phyloP scores from a whole-genome alignment of 2,113 vertebrate genomes.

The Tachuris rubrigastra region DNA sequence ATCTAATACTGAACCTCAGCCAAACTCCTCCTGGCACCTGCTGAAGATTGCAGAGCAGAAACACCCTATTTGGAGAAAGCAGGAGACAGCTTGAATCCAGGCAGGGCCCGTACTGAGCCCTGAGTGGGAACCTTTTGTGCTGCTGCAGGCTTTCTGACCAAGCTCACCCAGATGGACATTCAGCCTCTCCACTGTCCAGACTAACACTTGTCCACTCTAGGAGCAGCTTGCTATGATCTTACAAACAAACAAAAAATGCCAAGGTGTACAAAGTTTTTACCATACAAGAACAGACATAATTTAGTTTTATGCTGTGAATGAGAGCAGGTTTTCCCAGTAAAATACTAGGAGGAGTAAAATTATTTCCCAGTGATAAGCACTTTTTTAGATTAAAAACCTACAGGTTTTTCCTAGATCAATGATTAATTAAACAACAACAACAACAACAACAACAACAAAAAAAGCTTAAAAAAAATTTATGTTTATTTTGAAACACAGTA shows the following conservation, averaged over 20 bases:
- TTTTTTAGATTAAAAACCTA: neutral
- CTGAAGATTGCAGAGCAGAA: neutral
- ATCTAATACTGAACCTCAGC: neutral
- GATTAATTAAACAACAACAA: neutral
- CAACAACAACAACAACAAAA: neutral
- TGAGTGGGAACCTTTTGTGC: neutral
- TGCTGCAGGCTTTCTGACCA: neutral
- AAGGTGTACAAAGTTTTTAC: neutral
- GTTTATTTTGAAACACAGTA: neutral
- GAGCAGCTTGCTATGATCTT: neutral
- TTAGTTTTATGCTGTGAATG: neutral
- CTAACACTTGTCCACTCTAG: neutral
- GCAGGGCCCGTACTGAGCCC: neutral
- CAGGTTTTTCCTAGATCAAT: neutral
- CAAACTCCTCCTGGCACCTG: neutral
- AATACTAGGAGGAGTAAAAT: neutral
- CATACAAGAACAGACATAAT: neutral
- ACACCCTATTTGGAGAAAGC: neutral
- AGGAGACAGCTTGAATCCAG: neutral
- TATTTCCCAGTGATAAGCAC: neutral
- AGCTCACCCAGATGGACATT: fast-evolving
- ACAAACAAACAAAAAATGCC: neutral
- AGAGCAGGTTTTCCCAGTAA: neutral
- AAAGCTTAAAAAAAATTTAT: neutral
- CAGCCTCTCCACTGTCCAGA: neutral